Base-by-base conservation (phyloP, 1,140 invertebrate species). In the Euwallacea fornicatus region DNA sequence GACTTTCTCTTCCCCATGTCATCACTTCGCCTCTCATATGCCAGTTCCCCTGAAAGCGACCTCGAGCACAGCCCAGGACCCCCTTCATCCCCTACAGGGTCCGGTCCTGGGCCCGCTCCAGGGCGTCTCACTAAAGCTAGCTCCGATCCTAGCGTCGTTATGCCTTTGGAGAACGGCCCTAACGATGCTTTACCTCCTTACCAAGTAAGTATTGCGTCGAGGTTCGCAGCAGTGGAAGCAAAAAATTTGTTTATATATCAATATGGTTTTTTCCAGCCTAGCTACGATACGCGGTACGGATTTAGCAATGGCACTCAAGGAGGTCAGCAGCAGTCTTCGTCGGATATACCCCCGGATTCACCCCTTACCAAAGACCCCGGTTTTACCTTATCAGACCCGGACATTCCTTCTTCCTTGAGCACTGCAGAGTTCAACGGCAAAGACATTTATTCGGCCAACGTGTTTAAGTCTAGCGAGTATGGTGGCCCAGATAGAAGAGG, bases 1-100 rank as follows among this genome's bases (percentile, higher is more conserved):
- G 96, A 99, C 87, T 96, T 98, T 89, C 90, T 98, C 79, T 98
- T 98, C 87, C 96, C 96, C 78, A 97, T 98, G 94, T 94, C 94
- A 74, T 94, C 93, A 83, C 82, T 86, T 67, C 91, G 96, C 78
- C 86, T 97, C 73, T 97, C 95, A 79, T 98, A 97, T 85, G 95
- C 95, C 73, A 96, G 94, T 77, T 96, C 94, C 79, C 95, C 95
- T 74, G 96, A 98, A 85, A 96, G 93, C 81, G 96, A 98, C 83
- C 86, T 94, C 80, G 95, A 97, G 84, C 86, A 93, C 76, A 91
- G 91, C 80, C 90, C 91, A 71, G 89, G 88, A 77, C 89, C 89
- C 69, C 88, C 88, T 75, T 79, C 86, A 79, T 87, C 78, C 79
- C 84, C 78, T 9, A 56, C 75, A 71, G 74, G 53, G 41, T 71